These are phyloP conservation scores for Plodia interpunctella DNA, from an alignment of 1,140 invertebrate genomes.

Conservation along the genomic window DNA sequence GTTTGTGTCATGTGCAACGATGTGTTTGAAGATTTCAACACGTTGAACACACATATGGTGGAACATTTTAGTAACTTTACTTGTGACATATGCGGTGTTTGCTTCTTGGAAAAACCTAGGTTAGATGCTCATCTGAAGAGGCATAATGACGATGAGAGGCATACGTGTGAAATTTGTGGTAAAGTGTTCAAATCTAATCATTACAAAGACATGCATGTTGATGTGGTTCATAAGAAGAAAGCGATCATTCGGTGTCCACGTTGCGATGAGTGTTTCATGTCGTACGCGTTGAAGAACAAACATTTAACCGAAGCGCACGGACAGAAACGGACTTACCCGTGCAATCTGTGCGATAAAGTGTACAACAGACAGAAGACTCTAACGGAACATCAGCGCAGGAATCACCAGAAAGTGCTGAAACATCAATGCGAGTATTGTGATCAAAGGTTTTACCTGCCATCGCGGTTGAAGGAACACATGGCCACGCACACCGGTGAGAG, in stretches of 20 bases:
- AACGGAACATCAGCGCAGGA: constrained; percentile 61
- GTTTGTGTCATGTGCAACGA: constrained; percentile 66
- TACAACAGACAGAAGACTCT: constrained; percentile 68
- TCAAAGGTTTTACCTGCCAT: constrained; percentile 59
- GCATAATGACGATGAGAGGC: constrained; percentile 57
- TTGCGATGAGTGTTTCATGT: constrained; percentile 68
- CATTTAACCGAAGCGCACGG: constrained; percentile 66
- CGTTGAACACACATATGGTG: constrained; percentile 62
- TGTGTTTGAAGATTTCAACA: constrained; percentile 67
- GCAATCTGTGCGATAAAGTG: constrained; percentile 68
- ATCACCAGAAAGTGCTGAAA: constrained; percentile 62
- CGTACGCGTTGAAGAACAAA: constrained; percentile 63
- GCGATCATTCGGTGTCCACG: constrained; percentile 61
- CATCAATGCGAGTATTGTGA: constrained; percentile 70
- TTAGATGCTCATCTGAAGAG: constrained; percentile 60
- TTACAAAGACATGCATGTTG: constrained; percentile 68
- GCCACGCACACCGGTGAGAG: constrained; percentile 80
- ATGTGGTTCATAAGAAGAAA: constrained; percentile 68
- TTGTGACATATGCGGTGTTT: constrained; percentile 64
- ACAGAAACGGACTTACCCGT: constrained; percentile 62
- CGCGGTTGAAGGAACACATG: constrained; percentile 72
- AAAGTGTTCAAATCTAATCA: constrained; percentile 69
- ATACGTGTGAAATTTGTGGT: constrained; percentile 65
- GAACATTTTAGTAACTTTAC: constrained; percentile 68
- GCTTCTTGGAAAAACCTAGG: constrained; percentile 59